Conservation (phyloP, 1,140 invertebrate genomes). For the Lepidotrigona ventralis region DNA sequence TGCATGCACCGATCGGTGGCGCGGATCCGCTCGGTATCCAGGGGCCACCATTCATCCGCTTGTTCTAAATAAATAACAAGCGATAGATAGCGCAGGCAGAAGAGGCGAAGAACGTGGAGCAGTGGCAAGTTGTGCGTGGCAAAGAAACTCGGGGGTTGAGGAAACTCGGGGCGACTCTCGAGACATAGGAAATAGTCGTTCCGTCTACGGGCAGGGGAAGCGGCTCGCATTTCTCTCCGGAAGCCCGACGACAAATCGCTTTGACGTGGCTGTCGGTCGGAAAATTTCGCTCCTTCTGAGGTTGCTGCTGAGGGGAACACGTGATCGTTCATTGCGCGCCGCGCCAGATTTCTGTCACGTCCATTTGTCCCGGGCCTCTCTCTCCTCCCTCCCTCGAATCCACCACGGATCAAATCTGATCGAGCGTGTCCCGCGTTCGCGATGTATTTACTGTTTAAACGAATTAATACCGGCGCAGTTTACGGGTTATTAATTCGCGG, state of each 20-base stretch:
- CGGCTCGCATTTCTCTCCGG: constrained; percentile 65
- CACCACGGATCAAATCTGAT: constrained; percentile 7
- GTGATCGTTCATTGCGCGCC: constrained; percentile 61
- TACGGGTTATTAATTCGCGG: constrained; percentile 39
- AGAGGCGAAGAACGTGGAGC: neutral
- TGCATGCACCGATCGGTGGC: constrained; percentile 6
- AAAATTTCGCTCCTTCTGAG: constrained; percentile 71
- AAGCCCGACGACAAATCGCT: constrained; percentile 74
- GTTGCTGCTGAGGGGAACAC: constrained; percentile 60
- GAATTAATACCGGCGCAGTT: constrained; percentile 30
- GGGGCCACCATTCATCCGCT: constrained; percentile 62
- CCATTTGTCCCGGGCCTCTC: constrained; percentile 41
- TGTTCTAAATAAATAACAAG: constrained; percentile 75
- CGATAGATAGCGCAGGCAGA: constrained; percentile 26
- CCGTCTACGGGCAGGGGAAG: constrained; percentile 48
- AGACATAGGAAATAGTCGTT: constrained; percentile 65
- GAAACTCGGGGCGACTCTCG: constrained; percentile 36
- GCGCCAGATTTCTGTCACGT: constrained; percentile 61
- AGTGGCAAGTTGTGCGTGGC: constrained; percentile 4
- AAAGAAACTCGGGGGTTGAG: neutral
- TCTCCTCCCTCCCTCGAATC: neutral
- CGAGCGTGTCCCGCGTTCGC: neutral
- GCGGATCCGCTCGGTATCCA: constrained; percentile 49
- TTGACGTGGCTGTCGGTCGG: constrained; percentile 75
- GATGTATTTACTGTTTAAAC: constrained; percentile 38